phyloP scores from a whole-genome alignment of 1,140 invertebrate genomes.

The Drosophila orosa region DNA sequence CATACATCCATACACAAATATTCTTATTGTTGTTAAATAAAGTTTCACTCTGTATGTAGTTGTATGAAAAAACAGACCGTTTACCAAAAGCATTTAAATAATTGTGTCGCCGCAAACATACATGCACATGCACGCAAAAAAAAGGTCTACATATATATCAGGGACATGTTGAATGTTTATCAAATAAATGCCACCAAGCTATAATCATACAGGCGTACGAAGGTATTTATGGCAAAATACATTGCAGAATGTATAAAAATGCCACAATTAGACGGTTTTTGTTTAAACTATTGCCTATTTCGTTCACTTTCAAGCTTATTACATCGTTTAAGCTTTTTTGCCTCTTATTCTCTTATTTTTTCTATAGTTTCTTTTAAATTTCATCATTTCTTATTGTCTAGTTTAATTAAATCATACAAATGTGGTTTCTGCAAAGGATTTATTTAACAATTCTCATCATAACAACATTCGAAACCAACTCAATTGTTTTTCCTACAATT shows the following conservation, averaged over 20 bases:
- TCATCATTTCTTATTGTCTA: background rate
- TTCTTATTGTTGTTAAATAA: slow-evolving; percentile 58
- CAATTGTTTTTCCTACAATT: background rate
- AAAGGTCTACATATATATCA: slow-evolving; percentile 11
- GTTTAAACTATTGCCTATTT: background rate
- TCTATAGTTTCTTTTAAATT: background rate
- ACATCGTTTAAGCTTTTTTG: background rate
- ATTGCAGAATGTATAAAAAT: background rate
- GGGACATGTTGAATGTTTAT: slow-evolving; percentile 7
- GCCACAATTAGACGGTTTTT: too few relatives aligned
- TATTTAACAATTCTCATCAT: background rate
- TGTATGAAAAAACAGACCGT: slow-evolving; percentile 28
- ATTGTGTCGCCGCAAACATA: background rate
- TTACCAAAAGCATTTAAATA: slow-evolving; percentile 28
- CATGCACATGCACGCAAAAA: too few relatives aligned
- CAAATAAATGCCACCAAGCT: slow-evolving; percentile 8
- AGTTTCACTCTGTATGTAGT: slow-evolving; percentile 57
- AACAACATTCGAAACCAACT: background rate
- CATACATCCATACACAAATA: slow-evolving; percentile 50
- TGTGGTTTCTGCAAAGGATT: background rate
- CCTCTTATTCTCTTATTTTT: background rate
- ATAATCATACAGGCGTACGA: background rate
- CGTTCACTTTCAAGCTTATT: background rate
- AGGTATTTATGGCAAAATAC: background rate
- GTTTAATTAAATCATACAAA: background rate